These are phyloP conservation scores for Equus przewalskii DNA, from an alignment of 2,113 vertebrate species.

Conservation along the genomic window DNA sequence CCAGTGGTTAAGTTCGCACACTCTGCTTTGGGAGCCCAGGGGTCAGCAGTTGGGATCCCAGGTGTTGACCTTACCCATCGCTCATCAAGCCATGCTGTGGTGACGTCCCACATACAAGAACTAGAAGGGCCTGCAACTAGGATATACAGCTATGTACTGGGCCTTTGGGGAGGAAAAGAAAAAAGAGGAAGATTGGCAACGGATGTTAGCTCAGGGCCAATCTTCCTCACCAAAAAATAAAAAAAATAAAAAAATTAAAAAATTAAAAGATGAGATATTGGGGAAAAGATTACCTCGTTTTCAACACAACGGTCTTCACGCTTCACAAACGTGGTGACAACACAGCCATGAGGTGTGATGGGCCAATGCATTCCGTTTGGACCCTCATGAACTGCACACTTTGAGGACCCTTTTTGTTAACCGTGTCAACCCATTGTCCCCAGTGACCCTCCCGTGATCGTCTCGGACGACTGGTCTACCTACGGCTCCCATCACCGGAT, in stretches of 20 bases:
- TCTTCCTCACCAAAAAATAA: too few species aligned
- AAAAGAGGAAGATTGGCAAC: too few species aligned
- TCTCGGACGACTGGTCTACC: fast-evolving
- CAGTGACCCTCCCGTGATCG: not conserved
- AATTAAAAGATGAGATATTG: slow-evolving; percentile 50
- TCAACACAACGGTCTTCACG: not conserved
- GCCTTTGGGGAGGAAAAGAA: too few species aligned
- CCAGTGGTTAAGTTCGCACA: too few species aligned
- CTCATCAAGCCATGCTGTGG: too few species aligned
- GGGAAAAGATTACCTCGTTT: slow-evolving; percentile 1
- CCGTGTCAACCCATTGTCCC: not conserved
- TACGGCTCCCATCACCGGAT: fast-evolving
- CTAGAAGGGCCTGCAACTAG: too few species aligned
- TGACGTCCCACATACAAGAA: too few species aligned
- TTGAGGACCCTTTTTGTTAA: not conserved
- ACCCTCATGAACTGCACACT: not conserved
- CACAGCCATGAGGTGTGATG: not conserved
- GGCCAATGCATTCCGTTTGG: not conserved
- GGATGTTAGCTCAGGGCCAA: too few species aligned
- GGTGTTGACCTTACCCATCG: too few species aligned
- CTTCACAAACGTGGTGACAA: not conserved
- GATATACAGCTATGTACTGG: too few species aligned
- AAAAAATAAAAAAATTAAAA: not conserved
- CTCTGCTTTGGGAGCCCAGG: too few species aligned
- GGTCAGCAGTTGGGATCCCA: too few species aligned